Conservation (phyloP, 2,113 vertebrate species). For the Gymnocephalus cernua region DNA sequence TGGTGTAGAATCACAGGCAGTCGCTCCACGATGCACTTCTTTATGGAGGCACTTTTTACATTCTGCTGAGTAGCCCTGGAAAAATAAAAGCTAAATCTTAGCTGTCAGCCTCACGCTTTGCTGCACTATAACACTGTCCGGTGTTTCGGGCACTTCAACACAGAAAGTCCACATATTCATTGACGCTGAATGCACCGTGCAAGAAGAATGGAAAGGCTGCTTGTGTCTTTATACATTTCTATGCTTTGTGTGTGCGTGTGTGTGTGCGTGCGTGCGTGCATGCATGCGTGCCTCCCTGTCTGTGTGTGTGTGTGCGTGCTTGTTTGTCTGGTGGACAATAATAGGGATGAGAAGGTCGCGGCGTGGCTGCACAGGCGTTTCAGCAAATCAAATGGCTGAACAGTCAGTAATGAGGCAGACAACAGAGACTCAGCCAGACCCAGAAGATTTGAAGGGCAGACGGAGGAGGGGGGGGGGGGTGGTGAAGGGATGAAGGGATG, state of each 20-base stretch:
- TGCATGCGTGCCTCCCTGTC: slow-evolving; percentile 26
- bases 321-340: slow-evolving; percentile 42
- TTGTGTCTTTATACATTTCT: slow-evolving; percentile 49
- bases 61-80: slow-evolving; percentile 82
- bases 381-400: slow-evolving; percentile 86
- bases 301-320: slow-evolving; percentile 21
- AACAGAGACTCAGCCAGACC: slow-evolving; percentile 87
- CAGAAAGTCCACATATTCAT: slow-evolving; percentile 55
- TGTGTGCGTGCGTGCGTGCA: neutral
- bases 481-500: slow-evolving; percentile 38
- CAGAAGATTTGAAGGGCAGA: slow-evolving; percentile 89
- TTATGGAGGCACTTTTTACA: slow-evolving; percentile 81
- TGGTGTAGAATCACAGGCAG: slow-evolving; percentile 81
- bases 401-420: slow-evolving; percentile 81
- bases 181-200: slow-evolving; percentile 49
- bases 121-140: slow-evolving; percentile 78
- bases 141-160: slow-evolving; percentile 39
- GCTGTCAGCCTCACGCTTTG: slow-evolving; percentile 74
- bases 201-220: slow-evolving; percentile 79
- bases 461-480: slow-evolving; percentile 68
- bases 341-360: slow-evolving; percentile 61
- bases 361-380: slow-evolving; percentile 80
- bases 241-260: slow-evolving; percentile 15
- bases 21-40: slow-evolving; percentile 81
- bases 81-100: slow-evolving; percentile 83